Evolutionary conservation across 2,113 vertebrate species (phyloP), one percentile per base, ranked within the genome.

Genomic region (Triplophysa siluroides): DNA sequence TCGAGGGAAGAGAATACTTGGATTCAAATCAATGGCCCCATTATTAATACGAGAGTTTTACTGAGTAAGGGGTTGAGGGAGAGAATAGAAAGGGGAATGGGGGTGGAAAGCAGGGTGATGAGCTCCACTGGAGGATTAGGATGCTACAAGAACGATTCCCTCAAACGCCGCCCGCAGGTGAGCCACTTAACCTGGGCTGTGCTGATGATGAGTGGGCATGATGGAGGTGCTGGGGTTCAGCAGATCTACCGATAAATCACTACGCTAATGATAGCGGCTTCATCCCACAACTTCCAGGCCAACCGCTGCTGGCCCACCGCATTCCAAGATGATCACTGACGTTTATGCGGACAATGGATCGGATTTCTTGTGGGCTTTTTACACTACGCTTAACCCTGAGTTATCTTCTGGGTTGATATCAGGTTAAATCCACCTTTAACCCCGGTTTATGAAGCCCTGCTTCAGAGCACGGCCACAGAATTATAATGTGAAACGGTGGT

Each of bases 131-230:
- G 38, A 41, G 75, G 76, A 88, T 86, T 83, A 60, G 19, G 45
- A 86, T 87, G 83, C 84, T 71, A 38, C 76, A 24, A 72, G 66
- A 70, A 70, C 66, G 19, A 45, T 72, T 43, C 78, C 78, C 68
- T 82, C 16, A 67, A 16, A 41, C 41, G 79, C 73, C 45, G 33
- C 9, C 76, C 75, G 61, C 43, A 66, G 78, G 77, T 68, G 2
- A 81, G 62, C 52, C 80, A 86, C 82, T 88, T 88, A 87, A 88
- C 88, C 87, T 76, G 33, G 64, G 7, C 64, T 24, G 81, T 85
- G 73, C 80, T 74, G 72, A 70, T 68, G 65, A 63, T 65, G 78
- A 52, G 58, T 74, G 78, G 64, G 60, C 24, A 33, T 74, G 76
- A 86, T 74, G 85, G 66, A 87, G 80, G 83, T 69, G 26, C 64